These are phyloP conservation scores for Mactromeris polynyma DNA, from an alignment of 2,888 invertebrate genomes.

Conservation along the genomic window DNA sequence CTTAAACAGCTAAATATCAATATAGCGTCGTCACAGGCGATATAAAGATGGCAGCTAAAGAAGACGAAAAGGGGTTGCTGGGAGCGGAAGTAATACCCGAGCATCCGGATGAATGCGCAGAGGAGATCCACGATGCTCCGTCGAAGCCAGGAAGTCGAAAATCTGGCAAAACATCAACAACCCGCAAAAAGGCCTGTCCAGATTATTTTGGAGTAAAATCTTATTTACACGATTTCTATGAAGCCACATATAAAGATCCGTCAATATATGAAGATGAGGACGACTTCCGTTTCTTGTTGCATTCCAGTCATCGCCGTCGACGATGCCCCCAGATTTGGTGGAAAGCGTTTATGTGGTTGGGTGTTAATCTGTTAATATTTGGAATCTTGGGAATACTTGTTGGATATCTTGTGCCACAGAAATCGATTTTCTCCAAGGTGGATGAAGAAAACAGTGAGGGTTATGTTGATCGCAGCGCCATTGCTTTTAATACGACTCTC, in stretches of 20 bases:
- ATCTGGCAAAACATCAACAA: slow-evolving; percentile 44
- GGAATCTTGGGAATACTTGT: slow-evolving; percentile 88
- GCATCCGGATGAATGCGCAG: slow-evolving; percentile 56
- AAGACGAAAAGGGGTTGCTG: slow-evolving; percentile 51
- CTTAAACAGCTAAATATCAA: slow-evolving; percentile 1
- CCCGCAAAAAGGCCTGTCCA: slow-evolving; percentile 85
- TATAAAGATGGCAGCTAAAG: slow-evolving; percentile 50
- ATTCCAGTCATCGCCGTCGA: slow-evolving; percentile 80
- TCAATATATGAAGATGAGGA: slow-evolving; percentile 86
- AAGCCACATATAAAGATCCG: slow-evolving; percentile 82
- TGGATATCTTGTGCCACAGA: slow-evolving; percentile 88
- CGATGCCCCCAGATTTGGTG: slow-evolving; percentile 87
- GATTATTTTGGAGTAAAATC: slow-evolving; percentile 88
- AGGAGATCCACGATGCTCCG: slow-evolving; percentile 69
- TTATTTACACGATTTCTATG: slow-evolving; percentile 88
- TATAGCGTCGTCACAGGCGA: slow-evolving; percentile 31
- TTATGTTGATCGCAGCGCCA: slow-evolving; percentile 86
- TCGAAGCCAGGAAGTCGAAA: slow-evolving; percentile 59
- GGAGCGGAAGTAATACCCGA: slow-evolving; percentile 38
- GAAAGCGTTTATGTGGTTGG: slow-evolving; percentile 88
- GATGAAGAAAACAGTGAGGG: slow-evolving; percentile 83
- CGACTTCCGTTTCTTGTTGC: slow-evolving; percentile 86
- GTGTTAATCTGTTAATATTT: slow-evolving; percentile 88
- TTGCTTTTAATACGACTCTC: slow-evolving; percentile 87
- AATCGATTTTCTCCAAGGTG: slow-evolving; percentile 84